A percentile compares a stretch with the other conserved stretches of the same genome.
phyloP scores from a whole-genome alignment of 2,113 vertebrate genomes.

The Odontesthes bonariensis region DNA sequence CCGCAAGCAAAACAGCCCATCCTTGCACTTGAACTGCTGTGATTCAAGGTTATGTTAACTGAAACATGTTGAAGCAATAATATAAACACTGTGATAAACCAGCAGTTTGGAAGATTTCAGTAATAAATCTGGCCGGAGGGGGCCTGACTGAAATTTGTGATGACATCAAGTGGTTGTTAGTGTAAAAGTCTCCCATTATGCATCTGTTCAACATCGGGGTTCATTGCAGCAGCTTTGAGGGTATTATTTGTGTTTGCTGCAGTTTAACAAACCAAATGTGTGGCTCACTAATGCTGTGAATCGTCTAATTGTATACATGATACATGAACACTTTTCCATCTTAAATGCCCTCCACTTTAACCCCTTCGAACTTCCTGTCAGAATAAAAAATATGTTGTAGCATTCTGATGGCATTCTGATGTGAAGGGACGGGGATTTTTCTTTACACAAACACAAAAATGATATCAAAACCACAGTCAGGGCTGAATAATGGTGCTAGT shows the following conservation, averaged over 20 bases:
- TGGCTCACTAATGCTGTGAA: constrained; percentile 2
- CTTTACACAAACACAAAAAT: neutral
- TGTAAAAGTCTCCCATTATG: constrained; percentile 72
- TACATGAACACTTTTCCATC: neutral
- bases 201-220: constrained; percentile 57
- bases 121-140: constrained; percentile 81
- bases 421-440: neutral
- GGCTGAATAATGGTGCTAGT: too few relatives aligned
- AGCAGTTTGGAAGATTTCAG: constrained; percentile 80
- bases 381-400: neutral
- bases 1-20: constrained; percentile 82
- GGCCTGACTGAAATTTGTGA: constrained; percentile 71
- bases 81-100: constrained; percentile 86
- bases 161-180: constrained; percentile 71
- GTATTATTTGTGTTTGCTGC: constrained; percentile 34
- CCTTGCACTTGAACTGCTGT: constrained; percentile 81
- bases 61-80: constrained; percentile 85
- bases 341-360: neutral
- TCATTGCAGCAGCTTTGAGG: constrained; percentile 33
- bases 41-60: constrained; percentile 88
- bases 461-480: neutral
- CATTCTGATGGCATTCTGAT: neutral
- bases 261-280: constrained; percentile 21
- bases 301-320: neutral
- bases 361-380: neutral